These are phyloP conservation scores for Neodiprion pinetum DNA, from an alignment of 1,140 invertebrate genomes.

Conservation along the genomic window DNA sequence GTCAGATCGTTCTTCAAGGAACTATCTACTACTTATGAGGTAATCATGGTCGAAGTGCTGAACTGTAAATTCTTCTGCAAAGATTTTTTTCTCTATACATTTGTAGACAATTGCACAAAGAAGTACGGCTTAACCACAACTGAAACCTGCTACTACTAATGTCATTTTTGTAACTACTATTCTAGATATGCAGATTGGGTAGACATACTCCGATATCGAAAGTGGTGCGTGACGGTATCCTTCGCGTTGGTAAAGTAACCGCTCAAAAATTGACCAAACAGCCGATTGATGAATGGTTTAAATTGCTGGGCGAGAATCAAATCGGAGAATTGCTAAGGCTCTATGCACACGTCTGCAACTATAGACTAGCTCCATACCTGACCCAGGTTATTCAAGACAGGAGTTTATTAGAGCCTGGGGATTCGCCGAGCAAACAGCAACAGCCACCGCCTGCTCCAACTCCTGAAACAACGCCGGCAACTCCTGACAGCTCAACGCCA, in stretches of 20 bases:
- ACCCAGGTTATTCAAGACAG: constrained; percentile 82
- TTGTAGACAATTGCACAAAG: constrained; percentile 9
- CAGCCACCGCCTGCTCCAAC: constrained; percentile 40
- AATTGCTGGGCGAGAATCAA: constrained; percentile 79
- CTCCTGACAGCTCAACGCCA: constrained; percentile 56
- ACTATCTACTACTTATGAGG: constrained; percentile 90
- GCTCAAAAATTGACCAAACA: constrained; percentile 69
- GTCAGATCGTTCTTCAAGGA: constrained; percentile 91
- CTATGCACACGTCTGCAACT: constrained; percentile 84
- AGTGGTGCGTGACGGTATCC: constrained; percentile 84
- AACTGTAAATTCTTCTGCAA: constrained; percentile 12
- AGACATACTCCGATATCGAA: constrained; percentile 88
- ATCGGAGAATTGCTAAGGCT: constrained; percentile 82
- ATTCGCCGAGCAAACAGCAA: constrained; percentile 41
- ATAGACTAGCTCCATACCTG: constrained; percentile 83
- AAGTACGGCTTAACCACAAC: not conserved
- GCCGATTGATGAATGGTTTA: constrained; percentile 91
- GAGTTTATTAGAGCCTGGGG: constrained; percentile 75
- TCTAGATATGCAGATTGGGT: constrained; percentile 82
- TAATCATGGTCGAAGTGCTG: constrained; percentile 45
- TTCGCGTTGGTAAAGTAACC: constrained; percentile 80
- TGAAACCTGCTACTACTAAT: constrained; percentile 14
- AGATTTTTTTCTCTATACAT: not conserved
- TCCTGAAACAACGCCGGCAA: constrained; percentile 55
- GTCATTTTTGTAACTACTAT: constrained; percentile 21